Base-by-base conservation (phyloP, 2,888 invertebrate species). In the Lycia hirtaria region DNA sequence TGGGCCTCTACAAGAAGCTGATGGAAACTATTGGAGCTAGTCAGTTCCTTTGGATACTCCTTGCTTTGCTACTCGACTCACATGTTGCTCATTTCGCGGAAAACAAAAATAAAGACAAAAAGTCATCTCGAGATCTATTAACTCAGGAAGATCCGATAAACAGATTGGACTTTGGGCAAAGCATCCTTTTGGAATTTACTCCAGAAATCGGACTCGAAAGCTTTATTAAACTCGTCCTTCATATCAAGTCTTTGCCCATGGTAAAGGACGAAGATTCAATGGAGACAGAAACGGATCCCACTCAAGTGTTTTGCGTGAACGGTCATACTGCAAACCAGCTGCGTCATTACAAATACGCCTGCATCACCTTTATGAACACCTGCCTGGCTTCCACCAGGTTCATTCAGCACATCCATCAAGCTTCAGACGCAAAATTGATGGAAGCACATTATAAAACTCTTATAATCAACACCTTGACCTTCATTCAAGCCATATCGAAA, bases 311-410 rank as follows among this genome's bases (percentile, higher is more conserved):
- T 65, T 93, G 95, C 73, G 88, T 95, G 0, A 92, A 92, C 5
- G 90, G 92, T 0, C 94, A 95, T 68, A 94, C 94, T 0, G 93
- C 95, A 0, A 95, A 96, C 72, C 96, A 97, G 67, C 88, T 97
- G 49, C 93, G 97, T 1, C 97, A 98, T 80, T 98, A 95, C 80
- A 97, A 96, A 84, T 97, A 97, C 74, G 93, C 95, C 0, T 89
- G 96, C 19, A 88, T 98, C 14, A 95, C 95, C 20, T 96, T 97
- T 67, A 92, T 97, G 45, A 94, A 94, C 6, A 93, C 92, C 14
- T 91, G 97, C 32, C 88, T 97, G 47, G 94, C 95, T 0, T 94
- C 95, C 0, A 86, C 94, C 0, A 93, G 94, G 58, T 96, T 97
- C 68, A 93, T 97, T 1, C 94, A 94, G 40, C 93, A 94, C 79